Conservation (phyloP, 2,797 vertebrate genomes). For the Sarcoramphus papa region DNA sequence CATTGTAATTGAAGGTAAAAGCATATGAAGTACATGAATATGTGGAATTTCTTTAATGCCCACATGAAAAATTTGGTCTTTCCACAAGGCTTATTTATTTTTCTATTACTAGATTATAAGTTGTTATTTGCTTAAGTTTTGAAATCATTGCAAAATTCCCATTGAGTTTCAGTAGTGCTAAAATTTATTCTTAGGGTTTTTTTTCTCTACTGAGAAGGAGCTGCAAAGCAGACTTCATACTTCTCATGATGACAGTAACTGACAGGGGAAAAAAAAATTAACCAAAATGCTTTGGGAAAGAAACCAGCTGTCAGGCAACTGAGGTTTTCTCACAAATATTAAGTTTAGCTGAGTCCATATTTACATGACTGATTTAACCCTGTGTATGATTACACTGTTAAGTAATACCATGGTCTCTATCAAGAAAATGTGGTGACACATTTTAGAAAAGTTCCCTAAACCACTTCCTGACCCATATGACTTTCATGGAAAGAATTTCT, state of each 20-base stretch:
- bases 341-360: background rate
- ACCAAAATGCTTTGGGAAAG: background rate
- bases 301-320: background rate
- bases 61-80: background rate
- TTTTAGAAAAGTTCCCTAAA: background rate
- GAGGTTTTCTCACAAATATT: background rate
- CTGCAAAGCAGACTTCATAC: background rate
- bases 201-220: background rate
- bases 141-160: background rate
- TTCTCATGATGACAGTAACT: background rate
- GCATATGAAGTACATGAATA: background rate
- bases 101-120: background rate
- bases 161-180: background rate
- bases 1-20: conserved; percentile 92
- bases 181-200: rapidly evolving
- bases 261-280: background rate
- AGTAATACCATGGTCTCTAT: background rate
- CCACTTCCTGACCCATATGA: background rate
- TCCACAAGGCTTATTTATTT: background rate
- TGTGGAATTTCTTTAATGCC: background rate
- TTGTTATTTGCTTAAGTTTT: background rate
- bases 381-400: background rate
- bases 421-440: background rate
- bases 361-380: background rate
- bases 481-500: background rate